Evolutionary conservation across 2,888 invertebrate genomes (phyloP), one percentile per base, ranked within the genome.

Genomic region (Diloba caeruleocephala): DNA sequence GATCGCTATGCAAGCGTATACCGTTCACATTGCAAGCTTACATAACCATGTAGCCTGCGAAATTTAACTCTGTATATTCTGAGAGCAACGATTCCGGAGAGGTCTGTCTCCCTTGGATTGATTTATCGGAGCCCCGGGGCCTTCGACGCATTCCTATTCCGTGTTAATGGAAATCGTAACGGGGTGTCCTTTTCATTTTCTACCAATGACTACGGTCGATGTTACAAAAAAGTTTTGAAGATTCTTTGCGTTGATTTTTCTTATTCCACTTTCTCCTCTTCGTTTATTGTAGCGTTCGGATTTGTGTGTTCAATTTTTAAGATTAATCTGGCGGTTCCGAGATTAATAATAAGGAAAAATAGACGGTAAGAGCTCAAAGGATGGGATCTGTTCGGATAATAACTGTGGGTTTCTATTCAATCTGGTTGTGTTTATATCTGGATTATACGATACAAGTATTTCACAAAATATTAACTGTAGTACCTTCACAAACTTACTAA

Each of bases 81-180:
- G 60, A 61, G 55, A 66, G 65, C 64, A n/a, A n/a, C n/a, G 70
- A 77, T 76, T 78, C 67, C 49, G 69, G 67, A 72, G 63, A 69
- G 77, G 71, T 75, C 74, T 79, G 77, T 80, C 77, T 76, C 68
- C 61, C 62, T 56, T 69, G 83, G 85, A 88, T 85, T 87, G 87
- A 87, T 88, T 88, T 87, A 88, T 88, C 81, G 79, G 74, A 67
- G 73, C 76, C 75, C 65, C 67, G 69, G 49, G 78, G 78, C 80
- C 79, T 83, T 79, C 79, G 66, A 75, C 81, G 81, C 79, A 79
- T 82, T 82, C 78, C 78, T 76, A 76, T 69, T 73, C 81, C 71
- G 79, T 78, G 84, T 82, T 88, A 88, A 88, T 88, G 85, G 87
- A 86, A 86, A 82, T 82, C 79, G 82, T 82, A 81, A 81, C 78